phyloP scores from a whole-genome alignment of 2,888 invertebrate genomes.

The Tetragnatha montana region DNA sequence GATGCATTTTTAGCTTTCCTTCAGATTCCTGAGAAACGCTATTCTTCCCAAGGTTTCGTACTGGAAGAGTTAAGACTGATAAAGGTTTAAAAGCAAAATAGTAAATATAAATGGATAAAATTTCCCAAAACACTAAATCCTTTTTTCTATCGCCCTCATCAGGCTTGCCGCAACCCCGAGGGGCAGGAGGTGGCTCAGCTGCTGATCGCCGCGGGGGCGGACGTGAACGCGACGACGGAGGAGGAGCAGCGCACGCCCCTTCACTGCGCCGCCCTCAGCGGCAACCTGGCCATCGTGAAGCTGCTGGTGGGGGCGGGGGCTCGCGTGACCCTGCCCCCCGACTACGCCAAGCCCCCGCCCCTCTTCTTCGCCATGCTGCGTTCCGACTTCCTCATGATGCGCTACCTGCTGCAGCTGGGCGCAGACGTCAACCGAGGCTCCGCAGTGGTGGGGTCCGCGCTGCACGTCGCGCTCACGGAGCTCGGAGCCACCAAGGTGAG shows the following conservation, averaged over 20 bases:
- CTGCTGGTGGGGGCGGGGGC: conserved; percentile 89
- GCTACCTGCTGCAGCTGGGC: conserved; percentile 79
- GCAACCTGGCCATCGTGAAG: conserved; percentile 83
- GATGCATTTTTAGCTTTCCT: no score
- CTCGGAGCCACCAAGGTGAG: conserved; percentile 77
- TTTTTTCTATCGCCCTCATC: no score
- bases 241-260: conserved; percentile 89
- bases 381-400: conserved; percentile 85
- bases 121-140: no score
- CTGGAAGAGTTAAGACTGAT: no score
- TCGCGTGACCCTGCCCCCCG: conserved; percentile 80
- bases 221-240: conserved; percentile 89
- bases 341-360: conserved; percentile 84
- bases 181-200: conserved; percentile 86
- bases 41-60: no score
- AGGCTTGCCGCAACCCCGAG: conserved; percentile 85
- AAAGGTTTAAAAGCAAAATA: no score
- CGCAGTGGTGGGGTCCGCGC: conserved; percentile 86
- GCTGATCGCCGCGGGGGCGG: conserved; percentile 87
- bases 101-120: no score
- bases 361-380: conserved; percentile 89
- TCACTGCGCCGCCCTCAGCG: conserved; percentile 90
- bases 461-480: conserved; percentile 82
- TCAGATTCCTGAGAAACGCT: no score
- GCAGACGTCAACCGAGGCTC: conserved; percentile 87